Evolutionary conservation across 1,140 invertebrate genomes (phyloP), one percentile per base, ranked within the genome.

Genomic region (Drosophila malerkotliana): DNA sequence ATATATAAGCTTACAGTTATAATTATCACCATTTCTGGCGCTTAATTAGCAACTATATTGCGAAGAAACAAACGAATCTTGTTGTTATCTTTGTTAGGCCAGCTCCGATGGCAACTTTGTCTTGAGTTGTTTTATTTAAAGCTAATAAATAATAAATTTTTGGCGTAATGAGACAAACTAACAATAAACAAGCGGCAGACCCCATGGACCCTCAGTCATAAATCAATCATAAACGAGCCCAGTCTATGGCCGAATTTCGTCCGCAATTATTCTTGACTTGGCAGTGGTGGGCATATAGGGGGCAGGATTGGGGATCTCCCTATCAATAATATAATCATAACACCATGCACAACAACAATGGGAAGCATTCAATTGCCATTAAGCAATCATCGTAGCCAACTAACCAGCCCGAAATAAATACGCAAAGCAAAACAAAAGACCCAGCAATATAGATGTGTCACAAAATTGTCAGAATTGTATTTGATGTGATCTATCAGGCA

Each of bases 391-490:
- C 74, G 78, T 83, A 47, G 48, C 58, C 56, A 49, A 55, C 60
- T 64, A 54, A 64, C 58, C 45, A 49, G 41, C 59, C 77, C 54
- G 28, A 75, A 79, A 67, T 54, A 73, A 69, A 62, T 72, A 54
- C 28, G 30, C 45, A 26, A 58, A n/a, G 26, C 54, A 59, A 75
- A 69, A 68, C 77, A 60, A 73, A 59, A 58, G 45, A 18, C 34
- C 15, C 54, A 59, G 4, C 34, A 28, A 56, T 14, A 79, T 30
- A 68, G 62, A 87, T 66, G 74, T 81, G 82, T 84, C 81, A 82
- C 73, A 78, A 82, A 82, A n/a, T 87, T 85, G 82, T 85, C 82
- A 67, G 64, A 62, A 85, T 78, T 64, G 56, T 69, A 69, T 48
- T 69, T 69, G 67, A 71, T 69, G 44, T 56, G 74, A 87, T 85